These are phyloP conservation scores for Hippopotamyrus pictus DNA, from an alignment of 2,797 vertebrate species.

Conservation along the genomic window DNA sequence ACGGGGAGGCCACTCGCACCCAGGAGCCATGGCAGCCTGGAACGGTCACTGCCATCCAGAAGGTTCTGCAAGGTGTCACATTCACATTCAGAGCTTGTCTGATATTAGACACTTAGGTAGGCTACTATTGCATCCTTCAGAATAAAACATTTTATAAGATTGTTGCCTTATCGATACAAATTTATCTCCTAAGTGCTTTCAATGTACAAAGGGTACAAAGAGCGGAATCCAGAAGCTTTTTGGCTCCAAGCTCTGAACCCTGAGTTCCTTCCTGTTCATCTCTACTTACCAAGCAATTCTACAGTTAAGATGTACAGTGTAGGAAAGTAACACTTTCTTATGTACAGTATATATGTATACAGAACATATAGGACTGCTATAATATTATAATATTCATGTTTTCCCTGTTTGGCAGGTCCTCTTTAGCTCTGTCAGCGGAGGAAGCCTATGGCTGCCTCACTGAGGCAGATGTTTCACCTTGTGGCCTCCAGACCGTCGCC, in stretches of 20 bases:
- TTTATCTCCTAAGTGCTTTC: neutral
- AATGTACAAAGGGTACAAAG: neutral
- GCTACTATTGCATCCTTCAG: neutral
- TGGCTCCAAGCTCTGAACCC: neutral
- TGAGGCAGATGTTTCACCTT: constrained; percentile 52
- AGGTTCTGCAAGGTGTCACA: constrained; percentile 56
- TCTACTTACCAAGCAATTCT: neutral
- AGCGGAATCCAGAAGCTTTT: neutral
- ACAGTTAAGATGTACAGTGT: neutral
- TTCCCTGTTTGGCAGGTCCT: neutral
- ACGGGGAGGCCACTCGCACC: constrained; percentile 63
- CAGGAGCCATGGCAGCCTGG: constrained; percentile 75
- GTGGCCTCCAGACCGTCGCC: constrained; percentile 62
- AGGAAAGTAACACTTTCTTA: neutral
- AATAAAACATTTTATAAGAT: neutral
- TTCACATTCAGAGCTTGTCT: neutral
- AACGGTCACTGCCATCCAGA: constrained; percentile 68
- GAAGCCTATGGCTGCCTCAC: neutral
- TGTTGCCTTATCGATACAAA: neutral
- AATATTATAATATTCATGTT: neutral
- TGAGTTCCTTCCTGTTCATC: neutral
- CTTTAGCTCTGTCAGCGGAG: neutral
- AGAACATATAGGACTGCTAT: neutral
- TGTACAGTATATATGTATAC: neutral
- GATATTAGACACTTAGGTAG: neutral